Conservation (phyloP, 2,797 vertebrate genomes). For the Clarias platycephalus region DNA sequence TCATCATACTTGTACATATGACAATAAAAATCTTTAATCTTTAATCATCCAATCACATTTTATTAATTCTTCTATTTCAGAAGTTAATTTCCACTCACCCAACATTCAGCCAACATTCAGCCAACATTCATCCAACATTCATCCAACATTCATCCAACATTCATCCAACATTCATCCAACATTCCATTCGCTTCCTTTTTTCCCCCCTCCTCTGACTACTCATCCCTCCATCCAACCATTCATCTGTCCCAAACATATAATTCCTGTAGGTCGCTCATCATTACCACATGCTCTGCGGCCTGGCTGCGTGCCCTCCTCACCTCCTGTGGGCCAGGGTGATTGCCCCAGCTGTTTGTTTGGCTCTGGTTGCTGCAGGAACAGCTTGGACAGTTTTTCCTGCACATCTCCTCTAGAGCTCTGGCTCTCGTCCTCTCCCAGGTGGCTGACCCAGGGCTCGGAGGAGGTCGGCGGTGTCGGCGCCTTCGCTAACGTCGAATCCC, state of each 20-base stretch:
- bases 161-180: background rate
- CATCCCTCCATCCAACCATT: background rate
- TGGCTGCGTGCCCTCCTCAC: conserved; percentile 49
- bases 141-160: background rate
- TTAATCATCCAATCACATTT: background rate
- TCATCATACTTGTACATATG: too few species aligned
- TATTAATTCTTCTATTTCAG: background rate
- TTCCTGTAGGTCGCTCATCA: background rate
- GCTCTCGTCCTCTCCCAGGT: conserved; percentile 84
- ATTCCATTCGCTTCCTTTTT: background rate
- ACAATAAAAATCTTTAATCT: too few species aligned
- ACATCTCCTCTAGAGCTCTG: conserved; percentile 76
- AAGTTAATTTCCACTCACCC: background rate
- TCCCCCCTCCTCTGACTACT: background rate
- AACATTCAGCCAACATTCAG: background rate
- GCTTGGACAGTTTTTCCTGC: conserved; percentile 84
- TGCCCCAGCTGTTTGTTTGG: conserved; percentile 69
- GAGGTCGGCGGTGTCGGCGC: conserved; percentile 57
- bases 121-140: background rate
- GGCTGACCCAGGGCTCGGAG: conserved; percentile 76
- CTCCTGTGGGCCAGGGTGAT: conserved; percentile 77
- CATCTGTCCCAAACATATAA: background rate
- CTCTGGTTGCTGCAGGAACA: conserved; percentile 84
- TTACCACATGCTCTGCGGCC: background rate
- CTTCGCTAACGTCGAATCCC: conserved; percentile 65